Percentiles rank a stretch among this genome's conserved stretches.
Evolutionary conservation across 92 coral and sea anemone genomes (phyloP).

Genomic region (Bergia puertoricense): DNA sequence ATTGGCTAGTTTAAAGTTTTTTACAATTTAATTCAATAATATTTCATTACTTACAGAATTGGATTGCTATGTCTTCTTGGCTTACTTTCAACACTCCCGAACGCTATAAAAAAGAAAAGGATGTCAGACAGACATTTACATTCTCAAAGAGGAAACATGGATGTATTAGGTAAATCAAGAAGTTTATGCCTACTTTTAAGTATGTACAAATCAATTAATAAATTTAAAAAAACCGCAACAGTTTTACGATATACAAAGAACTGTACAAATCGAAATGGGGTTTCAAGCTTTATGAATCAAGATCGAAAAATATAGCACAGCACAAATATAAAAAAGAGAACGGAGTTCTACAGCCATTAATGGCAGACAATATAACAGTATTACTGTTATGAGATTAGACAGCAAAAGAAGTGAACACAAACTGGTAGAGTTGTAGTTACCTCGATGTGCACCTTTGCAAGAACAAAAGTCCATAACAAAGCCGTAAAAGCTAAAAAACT

Average conservation of each 20-base stretch:
- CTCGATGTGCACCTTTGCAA: constrained; percentile 33
- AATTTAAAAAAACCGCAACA: too few relatives aligned
- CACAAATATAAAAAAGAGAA: neutral
- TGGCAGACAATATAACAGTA: neutral
- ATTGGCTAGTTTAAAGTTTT: neutral
- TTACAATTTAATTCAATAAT: neutral
- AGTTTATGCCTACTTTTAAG: too few relatives aligned
- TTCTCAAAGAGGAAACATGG: too few relatives aligned
- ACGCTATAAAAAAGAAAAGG: neutral
- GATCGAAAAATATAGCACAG: neutral
- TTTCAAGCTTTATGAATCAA: neutral
- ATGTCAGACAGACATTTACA: neutral
- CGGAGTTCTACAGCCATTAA: too few relatives aligned
- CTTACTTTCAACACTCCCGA: constrained; percentile 40
- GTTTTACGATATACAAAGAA: too few relatives aligned
- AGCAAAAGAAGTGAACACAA: neutral
- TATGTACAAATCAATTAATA: too few relatives aligned
- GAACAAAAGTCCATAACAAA: neutral
- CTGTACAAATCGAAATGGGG: too few relatives aligned
- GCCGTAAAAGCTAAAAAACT: neutral
- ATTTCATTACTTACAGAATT: constrained; percentile 30
- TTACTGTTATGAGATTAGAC: neutral
- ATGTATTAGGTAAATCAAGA: neutral
- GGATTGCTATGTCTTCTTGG: constrained; percentile 36
- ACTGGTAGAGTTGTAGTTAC: neutral